These are phyloP conservation scores for Diarsia dahlii DNA, from an alignment of 2,888 invertebrate genomes.

Conservation along the genomic window DNA sequence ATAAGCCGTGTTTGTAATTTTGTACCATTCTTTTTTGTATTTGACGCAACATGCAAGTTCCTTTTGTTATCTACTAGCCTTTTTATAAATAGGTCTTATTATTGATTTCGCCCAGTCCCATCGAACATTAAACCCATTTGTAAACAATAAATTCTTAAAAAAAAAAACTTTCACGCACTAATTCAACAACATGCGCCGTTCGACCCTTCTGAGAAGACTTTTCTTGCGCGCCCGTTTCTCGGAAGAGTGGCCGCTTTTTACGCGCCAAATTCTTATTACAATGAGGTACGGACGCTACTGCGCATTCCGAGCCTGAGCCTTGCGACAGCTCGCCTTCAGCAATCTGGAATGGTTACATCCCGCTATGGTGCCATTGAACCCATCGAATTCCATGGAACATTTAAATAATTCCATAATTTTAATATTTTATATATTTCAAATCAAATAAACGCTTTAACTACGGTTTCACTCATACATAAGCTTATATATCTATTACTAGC, in stretches of 20 bases:
- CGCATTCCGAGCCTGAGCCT: slow-evolving; percentile 69
- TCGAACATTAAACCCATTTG: slow-evolving; percentile 4
- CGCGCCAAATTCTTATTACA: slow-evolving; percentile 81
- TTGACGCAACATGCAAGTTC: background rate
- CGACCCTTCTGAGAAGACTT: slow-evolving; percentile 76
- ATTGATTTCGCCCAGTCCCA: background rate
- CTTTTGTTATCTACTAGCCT: background rate
- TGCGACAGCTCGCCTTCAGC: slow-evolving; percentile 65
- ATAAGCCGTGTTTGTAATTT: background rate
- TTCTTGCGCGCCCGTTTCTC: slow-evolving; percentile 74
- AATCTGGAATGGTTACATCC: slow-evolving; percentile 71
- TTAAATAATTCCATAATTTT: slow-evolving; percentile 46
- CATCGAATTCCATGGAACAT: slow-evolving; percentile 47
- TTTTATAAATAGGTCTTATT: background rate
- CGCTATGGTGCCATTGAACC: slow-evolving; percentile 70
- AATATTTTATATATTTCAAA: slow-evolving; percentile 20
- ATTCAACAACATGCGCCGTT: slow-evolving; percentile 63
- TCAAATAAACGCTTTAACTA: slow-evolving; percentile 10
- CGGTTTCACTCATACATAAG: background rate
- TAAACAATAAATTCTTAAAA: slow-evolving; percentile 38
- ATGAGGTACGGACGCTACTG: slow-evolving; percentile 66
- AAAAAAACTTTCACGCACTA: slow-evolving; percentile 59
- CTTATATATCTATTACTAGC: too few species aligned
- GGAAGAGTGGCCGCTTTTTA: slow-evolving; percentile 73
- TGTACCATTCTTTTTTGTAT: background rate